Conservation (phyloP, 2,113 vertebrate species). For the Solea solea region DNA sequence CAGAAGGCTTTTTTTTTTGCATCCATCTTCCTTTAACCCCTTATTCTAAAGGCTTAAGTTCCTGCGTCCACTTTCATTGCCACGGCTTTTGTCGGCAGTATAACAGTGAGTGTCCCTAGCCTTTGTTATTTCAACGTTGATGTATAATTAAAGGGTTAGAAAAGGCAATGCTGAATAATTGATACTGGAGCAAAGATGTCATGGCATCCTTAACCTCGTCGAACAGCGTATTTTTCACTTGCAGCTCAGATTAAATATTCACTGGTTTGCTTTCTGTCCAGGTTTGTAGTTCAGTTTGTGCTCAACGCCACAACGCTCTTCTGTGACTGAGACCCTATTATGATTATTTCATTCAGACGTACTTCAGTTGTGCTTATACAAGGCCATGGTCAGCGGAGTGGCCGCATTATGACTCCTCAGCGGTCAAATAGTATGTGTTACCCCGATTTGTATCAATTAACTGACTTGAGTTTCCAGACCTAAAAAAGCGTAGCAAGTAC, state of each 20-base stretch:
- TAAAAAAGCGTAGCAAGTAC: slow-evolving; percentile 41
- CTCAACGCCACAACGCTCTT: slow-evolving; percentile 18
- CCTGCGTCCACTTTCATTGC: slow-evolving; percentile 61
- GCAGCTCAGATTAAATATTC: slow-evolving; percentile 62
- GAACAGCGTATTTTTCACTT: slow-evolving; percentile 48
- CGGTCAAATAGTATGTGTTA: slow-evolving; percentile 10
- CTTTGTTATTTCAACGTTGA: slow-evolving; percentile 75
- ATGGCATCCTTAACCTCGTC: slow-evolving; percentile 65
- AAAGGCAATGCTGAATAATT: slow-evolving; percentile 79
- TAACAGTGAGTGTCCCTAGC: slow-evolving; percentile 30
- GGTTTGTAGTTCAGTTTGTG: slow-evolving; percentile 17
- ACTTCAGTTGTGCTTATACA: slow-evolving; percentile 23
- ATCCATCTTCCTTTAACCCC: slow-evolving; percentile 32
- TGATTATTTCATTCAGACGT: slow-evolving; percentile 22
- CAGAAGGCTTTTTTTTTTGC: slow-evolving; percentile 39
- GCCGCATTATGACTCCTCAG: slow-evolving; percentile 14
- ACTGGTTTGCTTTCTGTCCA: slow-evolving; percentile 50
- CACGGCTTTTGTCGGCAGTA: slow-evolving; percentile 56
- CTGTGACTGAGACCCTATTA: slow-evolving; percentile 8
- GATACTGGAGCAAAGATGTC: slow-evolving; percentile 69
- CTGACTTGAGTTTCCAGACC: slow-evolving; percentile 12
- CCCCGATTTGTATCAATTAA: slow-evolving; percentile 61
- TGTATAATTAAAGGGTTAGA: slow-evolving; percentile 80
- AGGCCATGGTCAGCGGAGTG: not conserved
- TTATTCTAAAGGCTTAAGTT: slow-evolving; percentile 49